These are phyloP conservation scores for Oscheius sp. DNA, from an alignment of 2,888 invertebrate species.

Conservation along the genomic window DNA sequence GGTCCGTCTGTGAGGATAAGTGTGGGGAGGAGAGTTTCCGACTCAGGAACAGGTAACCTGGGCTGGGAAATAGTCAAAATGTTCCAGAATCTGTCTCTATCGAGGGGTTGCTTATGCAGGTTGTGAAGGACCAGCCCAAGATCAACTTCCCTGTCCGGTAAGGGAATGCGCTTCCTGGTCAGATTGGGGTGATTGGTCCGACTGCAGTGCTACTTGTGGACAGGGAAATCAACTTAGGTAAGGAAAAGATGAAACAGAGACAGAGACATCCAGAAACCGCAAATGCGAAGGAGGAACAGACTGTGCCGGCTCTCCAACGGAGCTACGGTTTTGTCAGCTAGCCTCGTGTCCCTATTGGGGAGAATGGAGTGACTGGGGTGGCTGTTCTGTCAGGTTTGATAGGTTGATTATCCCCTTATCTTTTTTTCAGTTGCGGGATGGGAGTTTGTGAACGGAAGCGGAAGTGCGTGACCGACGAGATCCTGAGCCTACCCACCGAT, in stretches of 20 bases:
- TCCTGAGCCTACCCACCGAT: slow-evolving; percentile 55
- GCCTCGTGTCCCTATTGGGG: slow-evolving; percentile 62
- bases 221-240: slow-evolving; percentile 56
- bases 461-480: slow-evolving; percentile 61
- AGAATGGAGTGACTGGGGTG: slow-evolving; percentile 60
- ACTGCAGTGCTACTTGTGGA: slow-evolving; percentile 59
- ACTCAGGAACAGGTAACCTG: slow-evolving; percentile 53
- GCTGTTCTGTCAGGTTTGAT: slow-evolving; percentile 52
- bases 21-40: slow-evolving; percentile 56
- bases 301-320: slow-evolving; percentile 47
- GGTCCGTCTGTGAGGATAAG: slow-evolving; percentile 59
- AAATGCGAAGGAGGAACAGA: slow-evolving; percentile 49
- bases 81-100: slow-evolving; percentile 51
- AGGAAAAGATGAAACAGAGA: no score
- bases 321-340: slow-evolving; percentile 56
- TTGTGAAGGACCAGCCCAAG: slow-evolving; percentile 61
- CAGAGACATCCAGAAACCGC: slow-evolving; percentile 36
- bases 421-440: slow-evolving; percentile 47
- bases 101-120: slow-evolving; percentile 39
- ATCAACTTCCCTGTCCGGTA: slow-evolving; percentile 60
- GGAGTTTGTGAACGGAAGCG: slow-evolving; percentile 57
- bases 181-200: slow-evolving; percentile 61
- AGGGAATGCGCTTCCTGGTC: slow-evolving; percentile 61
- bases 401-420: background rate
- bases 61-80: background rate